These are phyloP conservation scores for Macroteleia sp. DNA, from an alignment of 2,888 invertebrate species.

Conservation along the genomic window DNA sequence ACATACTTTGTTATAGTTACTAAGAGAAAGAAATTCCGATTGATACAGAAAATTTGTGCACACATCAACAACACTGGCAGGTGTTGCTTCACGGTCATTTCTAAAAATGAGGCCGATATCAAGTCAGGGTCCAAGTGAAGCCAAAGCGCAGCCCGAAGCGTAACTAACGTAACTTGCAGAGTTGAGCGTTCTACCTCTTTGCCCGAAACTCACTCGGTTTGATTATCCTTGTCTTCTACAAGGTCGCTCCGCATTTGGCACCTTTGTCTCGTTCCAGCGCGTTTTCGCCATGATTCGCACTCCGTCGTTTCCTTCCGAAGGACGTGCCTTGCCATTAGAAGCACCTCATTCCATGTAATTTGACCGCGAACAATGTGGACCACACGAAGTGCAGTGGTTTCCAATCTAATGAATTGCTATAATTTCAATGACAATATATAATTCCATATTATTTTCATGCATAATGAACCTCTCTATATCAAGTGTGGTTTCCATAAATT, in stretches of 20 bases:
- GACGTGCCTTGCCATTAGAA: conserved; percentile 80
- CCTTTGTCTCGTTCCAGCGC: conserved; percentile 49
- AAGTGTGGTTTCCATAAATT: too few relatives aligned
- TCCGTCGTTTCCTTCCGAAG: conserved; percentile 64
- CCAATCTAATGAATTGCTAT: conserved; percentile 36
- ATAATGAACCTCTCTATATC: too few relatives aligned
- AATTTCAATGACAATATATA: too few relatives aligned
- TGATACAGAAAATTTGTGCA: conserved; percentile 71
- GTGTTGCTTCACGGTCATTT: conserved; percentile 76
- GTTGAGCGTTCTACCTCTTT: conserved; percentile 28
- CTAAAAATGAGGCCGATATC: conserved; percentile 68
- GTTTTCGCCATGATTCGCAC: conserved; percentile 61
- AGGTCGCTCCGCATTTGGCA: not conserved
- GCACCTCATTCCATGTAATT: conserved; percentile 80
- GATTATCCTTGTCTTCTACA: conserved; percentile 11
- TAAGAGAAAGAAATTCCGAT: too few relatives aligned
- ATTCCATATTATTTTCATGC: too few relatives aligned
- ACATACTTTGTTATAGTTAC: conserved; percentile 33
- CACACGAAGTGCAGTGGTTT: conserved; percentile 77
- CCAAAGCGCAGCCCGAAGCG: conserved; percentile 73
- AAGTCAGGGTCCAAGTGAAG: conserved; percentile 63
- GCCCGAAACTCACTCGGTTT: conserved; percentile 25
- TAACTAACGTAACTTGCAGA: conserved; percentile 71
- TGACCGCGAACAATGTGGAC: conserved; percentile 80
- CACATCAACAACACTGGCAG: conserved; percentile 76